Evolutionary conservation across 2,113 vertebrate species (phyloP).

Genomic region (Corvus cornix): DNA sequence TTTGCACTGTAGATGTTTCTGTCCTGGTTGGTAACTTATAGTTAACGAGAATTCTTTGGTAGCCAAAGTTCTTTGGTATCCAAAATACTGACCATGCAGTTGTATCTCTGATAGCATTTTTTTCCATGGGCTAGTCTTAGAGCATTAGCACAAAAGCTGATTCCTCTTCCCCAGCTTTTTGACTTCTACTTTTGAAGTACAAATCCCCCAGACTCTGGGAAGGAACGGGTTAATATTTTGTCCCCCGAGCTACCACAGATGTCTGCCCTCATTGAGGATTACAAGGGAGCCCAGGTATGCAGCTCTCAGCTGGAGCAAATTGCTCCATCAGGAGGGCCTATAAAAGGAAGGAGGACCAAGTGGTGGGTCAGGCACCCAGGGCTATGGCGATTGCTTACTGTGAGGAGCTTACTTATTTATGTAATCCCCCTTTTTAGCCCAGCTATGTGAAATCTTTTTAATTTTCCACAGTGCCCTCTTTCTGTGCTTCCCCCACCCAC

Average conservation of each 20-base stretch:
- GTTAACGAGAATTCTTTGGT: background rate
- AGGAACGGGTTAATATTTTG: background rate
- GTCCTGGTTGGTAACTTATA: background rate
- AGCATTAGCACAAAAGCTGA: background rate
- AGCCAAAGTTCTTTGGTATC: background rate
- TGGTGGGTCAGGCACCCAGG: background rate
- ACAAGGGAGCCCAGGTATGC: background rate
- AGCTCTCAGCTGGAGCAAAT: background rate
- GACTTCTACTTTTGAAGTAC: background rate
- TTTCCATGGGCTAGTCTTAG: background rate
- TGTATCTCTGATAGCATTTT: background rate
- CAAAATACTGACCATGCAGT: background rate
- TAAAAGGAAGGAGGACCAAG: background rate
- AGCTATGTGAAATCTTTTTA: background rate
- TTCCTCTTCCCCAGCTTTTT: background rate
- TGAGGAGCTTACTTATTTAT: background rate
- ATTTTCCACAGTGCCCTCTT: background rate
- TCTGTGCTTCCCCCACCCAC: background rate
- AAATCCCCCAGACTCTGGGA: background rate
- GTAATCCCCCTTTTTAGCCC: background rate
- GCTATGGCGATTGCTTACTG: background rate
- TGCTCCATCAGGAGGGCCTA: background rate
- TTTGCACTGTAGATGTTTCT: background rate
- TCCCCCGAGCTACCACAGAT: background rate
- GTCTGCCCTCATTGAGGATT: background rate